Evolutionary conservation across 1,140 invertebrate species (phyloP), one percentile per base, ranked within the genome.

Genomic region (Ceratitis capitata): DNA sequence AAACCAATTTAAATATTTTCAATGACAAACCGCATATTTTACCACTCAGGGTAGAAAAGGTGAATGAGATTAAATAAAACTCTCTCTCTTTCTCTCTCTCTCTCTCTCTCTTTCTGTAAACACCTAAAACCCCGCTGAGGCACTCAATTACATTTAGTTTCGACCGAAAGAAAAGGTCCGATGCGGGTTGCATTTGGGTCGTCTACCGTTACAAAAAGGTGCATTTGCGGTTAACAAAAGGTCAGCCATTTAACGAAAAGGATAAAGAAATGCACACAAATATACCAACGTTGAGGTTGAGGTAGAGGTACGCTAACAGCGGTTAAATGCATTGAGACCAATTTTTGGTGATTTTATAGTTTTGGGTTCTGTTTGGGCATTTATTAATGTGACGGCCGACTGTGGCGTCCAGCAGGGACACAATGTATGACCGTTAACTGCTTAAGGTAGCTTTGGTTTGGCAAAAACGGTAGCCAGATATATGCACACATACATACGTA

Each of bases 191-290:
- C 69, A 45, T 23, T 47, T 78, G 69, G 69, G 69, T 78, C 10
- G 39, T 39, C 32, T 78, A 42, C 69, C 39, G 39, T 42, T 47
- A 78, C n/a, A 10, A 78, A 78, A 78, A 78, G 69, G 69, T 78
- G 39, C 69, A 45, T n/a, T 78, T 45, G 69, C 39, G 69, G 39
- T 78, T 78, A 7, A 6, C 35, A 26, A 78, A 78, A 78, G 69
- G 69, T 78, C 69, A 78, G 19, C 23, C 35, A n/a, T 78, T 45
- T 78, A 78, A 23, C 16, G 19, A 23, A 78, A 78, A 45, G 69
- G 69, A 78, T 45, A 78, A 45, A n/a, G 6, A n/a, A 45, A 35
- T 78, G 69, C 69, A 78, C 32, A 78, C 7, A 78, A 45, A 45
- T 47, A 45, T 42, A 19, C 14, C 61, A 69, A 69, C 32, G n/a